A percentile compares a stretch with the other conserved stretches of the same genome.
These are phyloP conservation scores for Melolontha melolontha DNA, from an alignment of 2,888 invertebrate species.

Conservation along the genomic window DNA sequence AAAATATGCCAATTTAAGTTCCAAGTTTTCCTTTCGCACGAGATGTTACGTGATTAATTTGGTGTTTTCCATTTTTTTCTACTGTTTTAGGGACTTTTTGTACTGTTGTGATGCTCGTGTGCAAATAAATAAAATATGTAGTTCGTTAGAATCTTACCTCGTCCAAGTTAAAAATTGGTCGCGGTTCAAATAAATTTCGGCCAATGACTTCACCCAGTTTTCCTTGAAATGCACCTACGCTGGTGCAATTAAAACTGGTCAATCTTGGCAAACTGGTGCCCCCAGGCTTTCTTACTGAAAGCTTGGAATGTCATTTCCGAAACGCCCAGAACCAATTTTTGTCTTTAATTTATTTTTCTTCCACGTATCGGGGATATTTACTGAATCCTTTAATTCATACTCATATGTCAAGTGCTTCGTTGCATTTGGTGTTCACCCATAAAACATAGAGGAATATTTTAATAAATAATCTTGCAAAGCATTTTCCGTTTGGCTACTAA, in stretches of 20 bases:
- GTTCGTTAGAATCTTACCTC: too few relatives aligned
- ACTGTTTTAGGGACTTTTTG: too few relatives aligned
- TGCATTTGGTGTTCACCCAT: not conserved
- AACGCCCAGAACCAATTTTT: slow-evolving; percentile 11
- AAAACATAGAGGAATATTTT: slow-evolving; percentile 9
- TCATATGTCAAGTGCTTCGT: not conserved
- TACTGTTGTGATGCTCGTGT: too few relatives aligned
- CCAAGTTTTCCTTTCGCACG: too few relatives aligned
- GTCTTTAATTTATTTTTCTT: slow-evolving; percentile 4
- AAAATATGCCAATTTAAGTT: too few relatives aligned
- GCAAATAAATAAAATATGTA: too few relatives aligned
- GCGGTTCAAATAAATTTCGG: too few relatives aligned
- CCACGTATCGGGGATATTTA: slow-evolving; percentile 5
- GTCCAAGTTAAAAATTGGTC: too few relatives aligned
- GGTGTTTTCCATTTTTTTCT: too few relatives aligned
- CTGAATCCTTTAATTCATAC: not conserved
- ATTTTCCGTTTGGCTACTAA: slow-evolving; percentile 1
- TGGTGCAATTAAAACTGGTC: slow-evolving; percentile 4
- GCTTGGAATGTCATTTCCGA: not conserved
- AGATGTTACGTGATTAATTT: too few relatives aligned
- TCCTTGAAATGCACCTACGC: not conserved
- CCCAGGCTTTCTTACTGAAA: slow-evolving; percentile 5
- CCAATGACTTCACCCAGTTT: slow-evolving; percentile 7
- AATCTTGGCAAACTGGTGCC: slow-evolving; percentile 9
- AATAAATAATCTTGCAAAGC: not conserved